Conservation (phyloP, 1,140 invertebrate species). For the Drosophila ficusphila region DNA sequence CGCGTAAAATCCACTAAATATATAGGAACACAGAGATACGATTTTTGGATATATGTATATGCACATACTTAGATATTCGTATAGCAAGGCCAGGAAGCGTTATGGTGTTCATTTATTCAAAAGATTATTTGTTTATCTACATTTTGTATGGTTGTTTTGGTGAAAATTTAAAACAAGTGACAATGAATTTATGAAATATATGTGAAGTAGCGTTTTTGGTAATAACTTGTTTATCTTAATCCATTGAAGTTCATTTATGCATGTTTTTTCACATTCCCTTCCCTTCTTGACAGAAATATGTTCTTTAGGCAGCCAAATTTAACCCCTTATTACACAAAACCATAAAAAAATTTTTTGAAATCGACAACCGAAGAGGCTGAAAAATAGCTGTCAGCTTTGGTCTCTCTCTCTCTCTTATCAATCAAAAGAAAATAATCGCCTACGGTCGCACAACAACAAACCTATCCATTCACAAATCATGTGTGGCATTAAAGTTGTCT, state of each 20-base stretch:
- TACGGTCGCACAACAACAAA: constrained; percentile 7
- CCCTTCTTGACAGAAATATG: neutral
- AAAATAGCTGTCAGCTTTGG: constrained; percentile 57
- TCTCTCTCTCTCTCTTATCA: constrained; percentile 62
- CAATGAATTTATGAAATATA: neutral
- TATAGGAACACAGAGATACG: no score
- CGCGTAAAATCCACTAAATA: constrained; percentile 73
- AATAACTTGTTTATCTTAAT: no score
- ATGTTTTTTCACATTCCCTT: constrained; percentile 5
- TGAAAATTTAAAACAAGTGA: constrained; percentile 1
- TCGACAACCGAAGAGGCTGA: constrained; percentile 19
- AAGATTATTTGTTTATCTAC: constrained; percentile 61
- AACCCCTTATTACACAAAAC: constrained; percentile 66
- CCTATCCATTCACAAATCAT: constrained; percentile 9
- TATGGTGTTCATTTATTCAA: constrained; percentile 39
- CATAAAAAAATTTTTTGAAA: no score
- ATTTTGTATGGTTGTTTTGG: constrained; percentile 23
- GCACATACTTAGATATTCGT: no score
- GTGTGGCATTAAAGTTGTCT: constrained; percentile 53
- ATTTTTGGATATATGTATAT: constrained; percentile 47
- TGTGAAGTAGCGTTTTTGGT: no score
- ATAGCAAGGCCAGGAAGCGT: neutral
- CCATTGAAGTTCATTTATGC: neutral
- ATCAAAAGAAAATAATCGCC: constrained; percentile 56
- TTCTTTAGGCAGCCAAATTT: constrained; percentile 47